Evolutionary conservation across 2,888 invertebrate species (phyloP).

Genomic region (Tinea trinotella): DNA sequence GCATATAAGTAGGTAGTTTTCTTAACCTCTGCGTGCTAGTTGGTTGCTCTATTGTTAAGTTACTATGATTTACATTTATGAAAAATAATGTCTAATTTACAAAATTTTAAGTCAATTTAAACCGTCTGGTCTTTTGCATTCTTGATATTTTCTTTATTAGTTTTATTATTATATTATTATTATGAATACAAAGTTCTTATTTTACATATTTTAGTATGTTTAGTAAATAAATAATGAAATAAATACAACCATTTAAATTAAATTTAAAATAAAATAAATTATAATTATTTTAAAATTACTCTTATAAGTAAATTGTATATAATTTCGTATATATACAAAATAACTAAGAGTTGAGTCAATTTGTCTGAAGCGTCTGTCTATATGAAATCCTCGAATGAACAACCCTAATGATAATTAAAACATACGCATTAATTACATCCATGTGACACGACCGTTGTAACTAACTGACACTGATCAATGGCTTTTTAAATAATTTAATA

Average conservation of each 20-base stretch:
- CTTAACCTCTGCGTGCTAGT: background rate
- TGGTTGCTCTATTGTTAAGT: slow-evolving; percentile 8
- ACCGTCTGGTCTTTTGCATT: background rate
- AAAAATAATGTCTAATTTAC: background rate
- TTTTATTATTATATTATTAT: too few relatives aligned
- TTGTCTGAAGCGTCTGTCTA: background rate
- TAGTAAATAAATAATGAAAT: too few relatives aligned
- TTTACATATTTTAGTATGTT: too few relatives aligned
- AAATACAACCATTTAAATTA: too few relatives aligned
- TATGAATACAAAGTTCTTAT: too few relatives aligned
- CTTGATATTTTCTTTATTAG: background rate
- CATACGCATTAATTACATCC: too few relatives aligned
- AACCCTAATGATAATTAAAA: too few relatives aligned
- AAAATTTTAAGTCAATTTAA: background rate
- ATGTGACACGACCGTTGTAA: too few relatives aligned
- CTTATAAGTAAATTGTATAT: too few relatives aligned
- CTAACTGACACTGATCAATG: background rate
- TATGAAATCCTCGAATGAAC: background rate
- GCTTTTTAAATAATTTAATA: background rate
- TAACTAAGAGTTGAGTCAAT: background rate
- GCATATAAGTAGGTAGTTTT: slow-evolving; percentile 13
- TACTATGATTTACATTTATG: slow-evolving; percentile 8
- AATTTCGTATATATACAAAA: too few relatives aligned
- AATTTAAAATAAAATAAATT: too few relatives aligned
- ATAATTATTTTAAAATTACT: too few relatives aligned